Base-by-base conservation (phyloP, 2,888 invertebrate genomes). In the Megastigmus dorsalis region DNA sequence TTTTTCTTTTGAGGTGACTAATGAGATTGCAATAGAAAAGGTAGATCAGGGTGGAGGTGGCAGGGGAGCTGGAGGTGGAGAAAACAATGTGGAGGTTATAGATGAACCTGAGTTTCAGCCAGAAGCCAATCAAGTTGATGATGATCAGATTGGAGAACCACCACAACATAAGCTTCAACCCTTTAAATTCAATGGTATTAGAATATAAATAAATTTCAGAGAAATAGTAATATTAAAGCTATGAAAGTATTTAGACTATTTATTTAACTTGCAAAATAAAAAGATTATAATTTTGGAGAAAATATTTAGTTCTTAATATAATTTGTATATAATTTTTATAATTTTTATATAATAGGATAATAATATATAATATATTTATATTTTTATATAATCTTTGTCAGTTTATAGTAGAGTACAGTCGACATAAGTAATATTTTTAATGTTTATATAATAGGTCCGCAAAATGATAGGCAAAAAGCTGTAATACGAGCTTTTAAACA, bases 401-500 rank as follows among this genome's bases (percentile, higher is more conserved):
- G 9, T 43, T 65, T 41, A 13, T 26, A 52, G 1, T 52, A 26
- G 6, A 38, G 13, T 13, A 13, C 45, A 45, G 3, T 5, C 13
- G 23, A 48, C 13, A 7, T 48, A 23, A 4, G 6, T 28, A 15
- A 18, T 18, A 18, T 41, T 23, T 54, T 33, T 33, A 36, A 38
- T 10, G 41, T 13, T 43, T 65, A 15, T 38, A 15, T n/a, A 48
- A 23, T 28, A 91, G 96, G 95, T 15, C 94, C 96, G 1, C 91
- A 92, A 74, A 98, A 95, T 85, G 91, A 91, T 9, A 91, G 94
- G 13, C 98, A 99, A 87, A 89, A 89, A 79, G 96, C 96, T 2
- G 95, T 99, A 9, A 94, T 97, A 0, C 92, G 92, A 28, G 97
- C 97, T 3, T 97, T 99, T 84, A 92, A 92, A 83, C 97, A 98